These are phyloP conservation scores for Chondrilla cf. caribensis DNA, from an alignment of 37 sponge, comb jelly and placozoan species.

Conservation along the genomic window DNA sequence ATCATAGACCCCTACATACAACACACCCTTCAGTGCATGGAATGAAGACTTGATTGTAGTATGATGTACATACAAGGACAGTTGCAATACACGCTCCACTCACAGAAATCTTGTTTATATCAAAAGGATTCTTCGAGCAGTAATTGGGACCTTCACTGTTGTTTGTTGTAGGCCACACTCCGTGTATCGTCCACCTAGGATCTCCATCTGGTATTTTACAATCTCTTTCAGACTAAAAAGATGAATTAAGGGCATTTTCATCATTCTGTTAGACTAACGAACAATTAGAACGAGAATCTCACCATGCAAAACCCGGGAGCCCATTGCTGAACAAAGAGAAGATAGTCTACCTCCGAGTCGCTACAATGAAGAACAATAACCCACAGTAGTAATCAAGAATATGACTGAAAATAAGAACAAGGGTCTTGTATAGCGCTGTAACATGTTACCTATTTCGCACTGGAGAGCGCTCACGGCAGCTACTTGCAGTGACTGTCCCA, in stretches of 20 bases:
- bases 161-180: constrained; percentile 4
- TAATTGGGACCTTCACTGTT: not conserved
- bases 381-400: too few relatives aligned
- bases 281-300: not conserved
- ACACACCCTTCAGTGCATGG: too few relatives aligned
- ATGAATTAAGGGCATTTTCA: too few relatives aligned
- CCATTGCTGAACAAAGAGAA: constrained; percentile 16
- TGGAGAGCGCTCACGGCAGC: too few relatives aligned
- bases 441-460: too few relatives aligned
- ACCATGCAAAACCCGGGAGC: constrained; percentile 10
- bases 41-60: too few relatives aligned
- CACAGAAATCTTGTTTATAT: not conserved
- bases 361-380: not conserved
- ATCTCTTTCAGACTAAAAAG: not conserved
- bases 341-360: not conserved
- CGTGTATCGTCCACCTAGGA: constrained; percentile 20
- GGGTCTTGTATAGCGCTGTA: too few relatives aligned
- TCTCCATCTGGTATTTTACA: not conserved
- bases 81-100: not conserved
- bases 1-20: not conserved
- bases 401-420: too few relatives aligned
- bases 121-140: not conserved
- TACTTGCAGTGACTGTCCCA: too few relatives aligned
- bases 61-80: too few relatives aligned
- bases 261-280: not conserved